These are phyloP conservation scores for Cheilosia urbana DNA, from an alignment of 2,888 invertebrate species.

Conservation along the genomic window DNA sequence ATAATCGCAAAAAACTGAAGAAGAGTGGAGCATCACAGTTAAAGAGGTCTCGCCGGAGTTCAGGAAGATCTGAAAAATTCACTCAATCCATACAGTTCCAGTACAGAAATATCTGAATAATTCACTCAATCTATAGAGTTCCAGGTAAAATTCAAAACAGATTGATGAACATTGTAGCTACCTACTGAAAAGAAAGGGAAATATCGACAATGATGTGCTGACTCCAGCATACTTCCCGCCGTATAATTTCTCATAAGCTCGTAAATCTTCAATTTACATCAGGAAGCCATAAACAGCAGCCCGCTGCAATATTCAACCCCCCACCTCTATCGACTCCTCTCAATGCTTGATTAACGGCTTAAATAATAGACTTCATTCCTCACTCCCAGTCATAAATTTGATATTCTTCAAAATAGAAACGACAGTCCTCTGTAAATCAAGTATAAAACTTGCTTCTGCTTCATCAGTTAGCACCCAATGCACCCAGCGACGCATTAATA, in stretches of 20 bases:
- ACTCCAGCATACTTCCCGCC: background rate
- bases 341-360: background rate
- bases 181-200: background rate
- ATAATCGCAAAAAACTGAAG: too few relatives aligned
- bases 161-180: too few relatives aligned
- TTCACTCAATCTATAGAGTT: too few relatives aligned
- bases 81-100: too few relatives aligned
- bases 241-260: background rate
- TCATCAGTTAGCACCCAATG: slow-evolving; percentile 1
- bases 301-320: too few relatives aligned
- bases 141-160: too few relatives aligned
- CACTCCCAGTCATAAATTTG: slow-evolving; percentile 40
- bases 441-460: slow-evolving; percentile 28
- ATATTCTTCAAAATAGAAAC: slow-evolving; percentile 53
- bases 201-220: background rate
- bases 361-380: background rate
- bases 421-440: slow-evolving; percentile 44
- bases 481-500: slow-evolving; percentile 45
- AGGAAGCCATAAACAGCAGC: background rate
- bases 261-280: slow-evolving; percentile 24
- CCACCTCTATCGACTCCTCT: slow-evolving; percentile 9
- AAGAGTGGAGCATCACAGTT: too few relatives aligned
- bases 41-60: too few relatives aligned
- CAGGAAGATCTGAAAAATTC: too few relatives aligned
- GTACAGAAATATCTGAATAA: too few relatives aligned